Percentiles rank a stretch among this genome's conserved stretches.
Evolutionary conservation across 2,888 invertebrate species (phyloP).

Genomic region (Embidobia sp.): DNA sequence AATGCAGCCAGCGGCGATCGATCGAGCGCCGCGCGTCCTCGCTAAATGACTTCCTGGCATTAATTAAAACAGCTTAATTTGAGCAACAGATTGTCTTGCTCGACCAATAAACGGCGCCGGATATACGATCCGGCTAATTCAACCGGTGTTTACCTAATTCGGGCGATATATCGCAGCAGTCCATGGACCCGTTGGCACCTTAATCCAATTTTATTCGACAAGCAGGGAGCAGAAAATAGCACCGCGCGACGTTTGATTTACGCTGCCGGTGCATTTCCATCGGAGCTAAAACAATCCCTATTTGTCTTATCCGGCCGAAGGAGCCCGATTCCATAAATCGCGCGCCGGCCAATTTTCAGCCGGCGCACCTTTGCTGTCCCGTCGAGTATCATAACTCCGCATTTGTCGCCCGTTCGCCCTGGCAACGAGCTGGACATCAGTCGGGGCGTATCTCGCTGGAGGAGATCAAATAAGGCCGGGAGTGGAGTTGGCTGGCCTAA

Average conservation of each 20-base stretch:
- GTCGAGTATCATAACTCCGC: constrained; percentile 46
- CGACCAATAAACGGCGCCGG: constrained; percentile 39
- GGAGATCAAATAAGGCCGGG: constrained; percentile 25
- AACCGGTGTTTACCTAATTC: constrained; percentile 46
- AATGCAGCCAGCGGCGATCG: too few species aligned
- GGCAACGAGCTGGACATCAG: constrained; percentile 51
- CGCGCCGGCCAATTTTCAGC: constrained; percentile 45
- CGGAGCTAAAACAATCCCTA: constrained; percentile 26
- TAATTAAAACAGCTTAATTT: constrained; percentile 51
- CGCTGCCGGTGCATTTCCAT: constrained; percentile 16
- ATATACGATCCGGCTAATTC: constrained; percentile 44
- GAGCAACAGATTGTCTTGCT: constrained; percentile 51
- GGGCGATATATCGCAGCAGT: constrained; percentile 29
- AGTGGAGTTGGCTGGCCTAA: constrained; percentile 12
- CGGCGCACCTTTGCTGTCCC: constrained; percentile 15
- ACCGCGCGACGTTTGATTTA: constrained; percentile 34
- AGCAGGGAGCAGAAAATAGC: constrained; percentile 33
- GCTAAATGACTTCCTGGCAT: constrained; percentile 10
- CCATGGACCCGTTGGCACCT: constrained; percentile 16
- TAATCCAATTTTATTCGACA: constrained; percentile 46
- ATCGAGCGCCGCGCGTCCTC: neutral
- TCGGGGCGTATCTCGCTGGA: constrained; percentile 31
- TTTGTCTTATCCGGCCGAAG: constrained; percentile 50
- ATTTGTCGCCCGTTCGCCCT: constrained; percentile 45
- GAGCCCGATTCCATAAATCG: constrained; percentile 46